phyloP scores from a whole-genome alignment of 2,113 vertebrate genomes.

The Delphinus delphis region DNA sequence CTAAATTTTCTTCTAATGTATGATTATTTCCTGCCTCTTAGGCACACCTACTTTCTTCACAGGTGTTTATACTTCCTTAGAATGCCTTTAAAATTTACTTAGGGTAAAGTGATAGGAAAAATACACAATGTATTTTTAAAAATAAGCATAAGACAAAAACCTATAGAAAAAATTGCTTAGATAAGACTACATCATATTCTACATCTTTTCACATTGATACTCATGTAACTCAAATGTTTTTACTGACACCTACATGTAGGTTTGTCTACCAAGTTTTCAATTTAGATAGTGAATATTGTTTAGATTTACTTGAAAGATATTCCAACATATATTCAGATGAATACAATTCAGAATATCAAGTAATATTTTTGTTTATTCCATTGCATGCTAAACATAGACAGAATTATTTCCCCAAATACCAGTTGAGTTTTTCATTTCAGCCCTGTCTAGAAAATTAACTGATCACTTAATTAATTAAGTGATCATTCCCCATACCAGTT shows the following conservation, averaged over 20 bases:
- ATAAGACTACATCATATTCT: neutral
- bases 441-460: neutral
- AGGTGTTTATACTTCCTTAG: neutral
- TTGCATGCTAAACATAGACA: neutral
- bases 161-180: neutral
- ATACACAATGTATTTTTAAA: neutral
- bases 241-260: neutral
- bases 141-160: neutral
- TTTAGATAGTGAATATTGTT: neutral
- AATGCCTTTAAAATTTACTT: neutral
- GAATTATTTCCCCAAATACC: neutral
- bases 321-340: neutral
- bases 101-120: neutral
- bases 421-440: neutral
- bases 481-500: neutral
- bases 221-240: neutral
- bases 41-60: neutral
- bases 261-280: neutral
- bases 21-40: neutral
- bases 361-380: neutral
- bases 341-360: neutral
- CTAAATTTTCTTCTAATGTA: neutral
- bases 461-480: neutral
- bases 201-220: neutral
- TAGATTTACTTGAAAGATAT: neutral